These are phyloP conservation scores for Australoheros scitulus DNA, from an alignment of 2,113 vertebrate genomes.

Conservation along the genomic window DNA sequence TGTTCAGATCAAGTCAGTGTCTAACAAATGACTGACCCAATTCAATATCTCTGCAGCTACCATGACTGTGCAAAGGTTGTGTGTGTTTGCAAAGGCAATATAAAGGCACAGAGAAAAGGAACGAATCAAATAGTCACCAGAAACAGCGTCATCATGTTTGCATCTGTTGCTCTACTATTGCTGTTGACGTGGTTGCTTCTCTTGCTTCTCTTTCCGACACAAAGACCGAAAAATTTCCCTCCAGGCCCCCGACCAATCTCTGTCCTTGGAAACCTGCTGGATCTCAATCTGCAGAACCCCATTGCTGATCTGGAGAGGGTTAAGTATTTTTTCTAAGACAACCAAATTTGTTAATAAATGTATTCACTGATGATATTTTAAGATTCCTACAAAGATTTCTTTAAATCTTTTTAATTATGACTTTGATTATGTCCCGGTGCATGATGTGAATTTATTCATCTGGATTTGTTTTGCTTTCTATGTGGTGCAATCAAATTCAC, in stretches of 20 bases:
- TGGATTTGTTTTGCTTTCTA: background rate
- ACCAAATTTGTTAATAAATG: background rate
- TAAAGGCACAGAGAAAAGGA: background rate
- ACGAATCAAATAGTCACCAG: fast-evolving
- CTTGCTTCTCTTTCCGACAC: constrained; percentile 31
- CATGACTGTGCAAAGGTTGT: constrained; percentile 22
- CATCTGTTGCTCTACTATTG: constrained; percentile 22
- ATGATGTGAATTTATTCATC: background rate
- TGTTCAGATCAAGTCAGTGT: background rate
- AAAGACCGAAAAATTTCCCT: constrained; percentile 56
- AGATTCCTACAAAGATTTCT: background rate
- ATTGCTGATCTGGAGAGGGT: constrained; percentile 47
- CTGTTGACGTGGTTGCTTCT: background rate
- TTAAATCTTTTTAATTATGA: too few relatives aligned
- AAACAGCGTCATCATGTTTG: constrained; percentile 27
- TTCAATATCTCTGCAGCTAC: background rate
- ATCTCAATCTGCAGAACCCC: constrained; percentile 43
- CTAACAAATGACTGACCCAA: background rate
- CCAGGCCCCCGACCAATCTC: constrained; percentile 46
- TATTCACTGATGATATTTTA: background rate
- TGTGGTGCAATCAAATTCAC: too few relatives aligned
- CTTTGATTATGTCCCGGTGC: background rate
- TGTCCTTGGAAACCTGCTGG: constrained; percentile 50
- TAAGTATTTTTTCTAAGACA: background rate
- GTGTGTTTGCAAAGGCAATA: background rate